Percentiles rank a stretch among this genome's conserved stretches.
Evolutionary conservation across 37 sponge, comb jelly and placozoan genomes (phyloP).

Genomic region (Diacarnus erythraeanus): DNA sequence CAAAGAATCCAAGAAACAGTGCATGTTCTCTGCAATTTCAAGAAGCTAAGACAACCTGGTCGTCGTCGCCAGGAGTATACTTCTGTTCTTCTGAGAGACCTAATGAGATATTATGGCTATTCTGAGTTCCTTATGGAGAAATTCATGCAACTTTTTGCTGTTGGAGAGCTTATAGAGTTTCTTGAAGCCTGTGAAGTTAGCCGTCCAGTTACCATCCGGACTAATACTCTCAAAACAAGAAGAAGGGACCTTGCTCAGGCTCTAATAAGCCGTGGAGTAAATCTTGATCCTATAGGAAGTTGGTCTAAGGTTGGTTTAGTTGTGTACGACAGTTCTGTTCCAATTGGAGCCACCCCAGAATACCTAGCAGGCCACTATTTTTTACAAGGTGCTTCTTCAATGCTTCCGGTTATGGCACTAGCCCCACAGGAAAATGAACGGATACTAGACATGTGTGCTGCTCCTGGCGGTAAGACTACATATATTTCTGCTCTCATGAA

Average conservation of each 20-base stretch:
- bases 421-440: constrained; percentile 90
- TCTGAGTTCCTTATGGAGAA: constrained; percentile 82
- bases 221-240: constrained; percentile 92
- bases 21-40: constrained; percentile 83
- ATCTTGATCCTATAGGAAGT: constrained; percentile 96
- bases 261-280: constrained; percentile 93
- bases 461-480: constrained; percentile 98
- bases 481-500: constrained; percentile 98
- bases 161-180: constrained; percentile 80
- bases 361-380: constrained; percentile 99
- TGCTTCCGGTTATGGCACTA: constrained; percentile 97
- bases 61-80: constrained; percentile 77
- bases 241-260: constrained; percentile 95
- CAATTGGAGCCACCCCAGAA: constrained; percentile 98
- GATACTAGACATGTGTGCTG: constrained; percentile 97
- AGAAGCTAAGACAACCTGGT: constrained; percentile 71
- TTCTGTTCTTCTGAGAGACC: constrained; percentile 62
- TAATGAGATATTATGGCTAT: constrained; percentile 92
- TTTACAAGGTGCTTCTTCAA: constrained; percentile 95
- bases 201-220: constrained; percentile 94
- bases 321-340: constrained; percentile 93
- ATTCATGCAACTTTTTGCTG: constrained; percentile 76
- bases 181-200: constrained; percentile 92
- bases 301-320: constrained; percentile 99
- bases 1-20: constrained; percentile 76